These are phyloP conservation scores for Octopus bimaculoides DNA, from an alignment of 1,140 invertebrate genomes.

Conservation along the genomic window DNA sequence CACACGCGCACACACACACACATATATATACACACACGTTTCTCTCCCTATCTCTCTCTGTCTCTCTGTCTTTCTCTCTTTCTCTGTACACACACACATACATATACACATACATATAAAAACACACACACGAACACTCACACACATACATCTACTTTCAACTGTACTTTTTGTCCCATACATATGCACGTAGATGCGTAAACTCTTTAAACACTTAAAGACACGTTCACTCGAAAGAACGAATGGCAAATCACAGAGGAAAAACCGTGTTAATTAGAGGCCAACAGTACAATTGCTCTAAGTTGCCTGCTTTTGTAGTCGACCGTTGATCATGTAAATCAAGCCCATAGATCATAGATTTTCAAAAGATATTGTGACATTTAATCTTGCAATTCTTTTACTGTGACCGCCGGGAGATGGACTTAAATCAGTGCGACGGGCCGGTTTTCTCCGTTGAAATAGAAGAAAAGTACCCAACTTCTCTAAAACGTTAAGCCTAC, in stretches of 20 bases:
- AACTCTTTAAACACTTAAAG: no score
- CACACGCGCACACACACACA: no score
- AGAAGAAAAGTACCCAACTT: not conserved
- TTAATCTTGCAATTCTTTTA: not conserved
- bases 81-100: not conserved
- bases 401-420: not conserved
- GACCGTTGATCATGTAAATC: not conserved
- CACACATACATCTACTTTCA: no score
- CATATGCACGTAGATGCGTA: no score
- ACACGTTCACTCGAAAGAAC: not conserved
- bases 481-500: no score
- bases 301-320: not conserved
- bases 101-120: not conserved
- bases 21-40: no score
- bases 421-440: not conserved
- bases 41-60: no score
- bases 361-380: slow-evolving; percentile 2
- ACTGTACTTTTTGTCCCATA: no score
- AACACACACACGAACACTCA: not conserved
- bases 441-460: not conserved
- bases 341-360: not conserved
- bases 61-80: no score
- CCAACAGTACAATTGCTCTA: not conserved
- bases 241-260: not conserved
- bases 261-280: not conserved